Base-by-base conservation (phyloP, 2,113 vertebrate species). In the Xiphophorus maculatus region DNA sequence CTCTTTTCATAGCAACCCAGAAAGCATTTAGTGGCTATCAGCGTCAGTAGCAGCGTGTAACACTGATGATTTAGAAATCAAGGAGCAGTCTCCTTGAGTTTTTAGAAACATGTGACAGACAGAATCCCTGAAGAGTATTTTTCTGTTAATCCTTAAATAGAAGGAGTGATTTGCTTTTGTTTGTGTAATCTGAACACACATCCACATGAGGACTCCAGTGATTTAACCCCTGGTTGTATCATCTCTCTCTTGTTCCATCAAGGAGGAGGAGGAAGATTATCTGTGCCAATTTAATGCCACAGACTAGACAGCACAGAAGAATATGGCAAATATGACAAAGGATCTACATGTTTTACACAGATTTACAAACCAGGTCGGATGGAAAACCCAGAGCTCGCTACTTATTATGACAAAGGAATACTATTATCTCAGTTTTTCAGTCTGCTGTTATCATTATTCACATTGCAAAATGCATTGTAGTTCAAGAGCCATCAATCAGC, bases 1-100 rank as follows among this genome's bases (percentile, higher is more conserved):
- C 85, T 92, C 79, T 87, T 83, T 88, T 88, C 91, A 89, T 89
- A 90, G 91, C 90, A 90, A 90, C 90, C 84, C 73, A 86, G 82
- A 66, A 89, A 86, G 73, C 80, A 70, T 80, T 71, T 29, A 11
- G 66, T 74, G 71, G 80, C 44, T 14, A 42, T 4, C 40, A 15
- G 14, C 14, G 1, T 5, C 40, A 42, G 40, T 1, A 19, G 14
- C 40, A 27, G 29, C 48, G 12, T 71, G 60, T 19, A 73, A 74
- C 63, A 75, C 17, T 48, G 61, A 81, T 82, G 80, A 61, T 58
- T 40, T 63, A 78, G 71, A 42, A 10, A 30, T 42, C 19, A 64
- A 35, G 32, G 27, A 27, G 17, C 14, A 42, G 40, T 15, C 14
- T 15, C 13, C 40, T 42, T 42, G 40, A 42, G 12, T 42, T 70